Evolutionary conservation across 1,140 invertebrate species (phyloP).

Genomic region (Belonocnema kinseyi): DNA sequence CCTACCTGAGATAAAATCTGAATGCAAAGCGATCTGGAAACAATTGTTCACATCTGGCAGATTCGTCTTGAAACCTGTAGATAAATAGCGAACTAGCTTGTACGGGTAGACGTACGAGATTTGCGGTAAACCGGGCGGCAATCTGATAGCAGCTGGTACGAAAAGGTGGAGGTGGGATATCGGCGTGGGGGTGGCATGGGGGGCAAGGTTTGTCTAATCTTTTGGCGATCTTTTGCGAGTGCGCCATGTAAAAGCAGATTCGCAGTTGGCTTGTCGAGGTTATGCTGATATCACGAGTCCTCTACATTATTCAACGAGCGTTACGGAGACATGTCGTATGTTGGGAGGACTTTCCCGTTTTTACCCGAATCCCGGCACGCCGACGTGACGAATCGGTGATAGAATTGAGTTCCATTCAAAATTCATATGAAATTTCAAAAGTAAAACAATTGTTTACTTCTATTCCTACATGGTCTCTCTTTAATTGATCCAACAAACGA

Average conservation of each 20-base stretch:
- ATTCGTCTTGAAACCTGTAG: slow-evolving; percentile 62
- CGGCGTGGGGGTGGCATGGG: slow-evolving; percentile 9
- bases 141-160: slow-evolving; percentile 58
- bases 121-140: slow-evolving; percentile 59
- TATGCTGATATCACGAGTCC: slow-evolving; percentile 57
- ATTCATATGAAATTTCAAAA: not conserved
- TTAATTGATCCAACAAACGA: too few species aligned
- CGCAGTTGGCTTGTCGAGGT: slow-evolving; percentile 49
- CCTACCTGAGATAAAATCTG: slow-evolving; percentile 37
- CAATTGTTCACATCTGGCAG: slow-evolving; percentile 62
- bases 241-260: slow-evolving; percentile 66
- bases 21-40: slow-evolving; percentile 58
- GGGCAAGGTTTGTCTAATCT: slow-evolving; percentile 62
- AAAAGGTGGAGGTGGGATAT: slow-evolving; percentile 32
- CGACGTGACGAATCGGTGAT: slow-evolving; percentile 7
- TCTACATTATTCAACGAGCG: slow-evolving; percentile 55
- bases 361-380: not conserved
- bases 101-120: slow-evolving; percentile 61
- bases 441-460: too few species aligned
- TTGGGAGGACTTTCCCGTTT: slow-evolving; percentile 23
- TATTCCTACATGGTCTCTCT: too few species aligned
- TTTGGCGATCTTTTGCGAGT: slow-evolving; percentile 69
- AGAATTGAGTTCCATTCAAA: not conserved
- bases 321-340: slow-evolving; percentile 35
- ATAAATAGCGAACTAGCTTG: slow-evolving; percentile 59